Conservation (phyloP, 2,113 vertebrate genomes). For the Equus quagga region DNA sequence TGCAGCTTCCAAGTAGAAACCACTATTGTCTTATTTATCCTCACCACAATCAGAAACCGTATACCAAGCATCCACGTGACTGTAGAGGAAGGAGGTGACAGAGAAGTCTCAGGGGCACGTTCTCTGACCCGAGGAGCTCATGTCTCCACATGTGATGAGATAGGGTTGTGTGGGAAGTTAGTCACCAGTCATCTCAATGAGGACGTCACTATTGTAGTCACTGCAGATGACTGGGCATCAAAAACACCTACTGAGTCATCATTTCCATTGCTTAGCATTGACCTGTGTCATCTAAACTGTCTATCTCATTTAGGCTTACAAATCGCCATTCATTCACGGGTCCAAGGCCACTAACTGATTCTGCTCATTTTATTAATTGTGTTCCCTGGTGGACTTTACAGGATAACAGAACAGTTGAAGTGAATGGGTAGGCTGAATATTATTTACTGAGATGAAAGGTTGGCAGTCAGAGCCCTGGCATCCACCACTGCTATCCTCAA, state of each 20-base stretch:
- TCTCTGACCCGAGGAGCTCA: not conserved
- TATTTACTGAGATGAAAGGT: not conserved
- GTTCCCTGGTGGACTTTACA: not conserved
- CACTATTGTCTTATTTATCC: not conserved
- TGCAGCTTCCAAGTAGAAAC: not conserved
- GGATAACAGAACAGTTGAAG: not conserved
- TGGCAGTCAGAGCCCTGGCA: not conserved
- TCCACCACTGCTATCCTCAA: fast-evolving
- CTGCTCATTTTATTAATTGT: not conserved
- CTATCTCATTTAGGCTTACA: not conserved
- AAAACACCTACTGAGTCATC: not conserved
- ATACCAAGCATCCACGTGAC: not conserved
- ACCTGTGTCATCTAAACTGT: slow-evolving; percentile 31
- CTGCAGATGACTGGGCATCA: fast-evolving
- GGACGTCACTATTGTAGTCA: not conserved
- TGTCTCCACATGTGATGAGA: not conserved
- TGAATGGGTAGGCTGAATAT: not conserved
- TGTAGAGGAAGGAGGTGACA: not conserved
- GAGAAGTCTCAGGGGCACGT: not conserved
- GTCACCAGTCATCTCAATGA: not conserved
- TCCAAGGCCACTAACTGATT: not conserved
- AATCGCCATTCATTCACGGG: not conserved
- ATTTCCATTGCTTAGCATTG: not conserved
- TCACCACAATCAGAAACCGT: not conserved
- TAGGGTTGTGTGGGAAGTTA: not conserved